phyloP scores from a whole-genome alignment of 2,113 vertebrate genomes.

The Gallinago media region DNA sequence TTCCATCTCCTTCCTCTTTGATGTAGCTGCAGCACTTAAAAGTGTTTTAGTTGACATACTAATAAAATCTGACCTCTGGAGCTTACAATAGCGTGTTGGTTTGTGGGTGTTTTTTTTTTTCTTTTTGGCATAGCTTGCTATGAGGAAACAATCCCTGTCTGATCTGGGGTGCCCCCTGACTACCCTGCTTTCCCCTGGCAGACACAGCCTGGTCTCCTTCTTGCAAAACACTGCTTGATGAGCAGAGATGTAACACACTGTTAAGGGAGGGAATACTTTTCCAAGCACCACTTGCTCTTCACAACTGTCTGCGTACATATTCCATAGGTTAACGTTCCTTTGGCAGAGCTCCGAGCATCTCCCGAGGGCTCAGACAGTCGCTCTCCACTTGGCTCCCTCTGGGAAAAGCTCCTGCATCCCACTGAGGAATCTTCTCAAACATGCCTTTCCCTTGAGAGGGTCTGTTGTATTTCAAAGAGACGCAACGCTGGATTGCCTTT shows the following conservation, averaged over 20 bases:
- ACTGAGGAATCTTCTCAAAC: neutral
- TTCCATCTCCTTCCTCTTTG: neutral
- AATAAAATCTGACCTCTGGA: neutral
- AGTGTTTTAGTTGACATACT: neutral
- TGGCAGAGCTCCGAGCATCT: neutral
- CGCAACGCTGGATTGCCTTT: neutral
- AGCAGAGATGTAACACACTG: neutral
- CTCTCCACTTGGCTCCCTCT: neutral
- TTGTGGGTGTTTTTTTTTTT: too few relatives aligned
- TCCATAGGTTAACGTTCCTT: neutral
- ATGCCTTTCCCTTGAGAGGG: neutral
- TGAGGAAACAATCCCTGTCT: fast-evolving
- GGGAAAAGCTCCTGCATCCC: neutral
- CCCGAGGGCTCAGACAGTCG: neutral
- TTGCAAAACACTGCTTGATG: neutral
- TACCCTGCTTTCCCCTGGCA: neutral
- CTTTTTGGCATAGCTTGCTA: neutral
- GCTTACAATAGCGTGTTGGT: neutral
- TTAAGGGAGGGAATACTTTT: neutral
- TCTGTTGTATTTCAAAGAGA: neutral
- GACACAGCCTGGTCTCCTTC: neutral
- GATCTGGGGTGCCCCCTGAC: neutral
- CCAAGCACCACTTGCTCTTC: neutral
- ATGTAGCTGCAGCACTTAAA: neutral
- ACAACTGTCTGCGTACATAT: fast-evolving